These are phyloP conservation scores for Drosophila maculinotata DNA, from an alignment of 2,888 invertebrate species.

Conservation along the genomic window DNA sequence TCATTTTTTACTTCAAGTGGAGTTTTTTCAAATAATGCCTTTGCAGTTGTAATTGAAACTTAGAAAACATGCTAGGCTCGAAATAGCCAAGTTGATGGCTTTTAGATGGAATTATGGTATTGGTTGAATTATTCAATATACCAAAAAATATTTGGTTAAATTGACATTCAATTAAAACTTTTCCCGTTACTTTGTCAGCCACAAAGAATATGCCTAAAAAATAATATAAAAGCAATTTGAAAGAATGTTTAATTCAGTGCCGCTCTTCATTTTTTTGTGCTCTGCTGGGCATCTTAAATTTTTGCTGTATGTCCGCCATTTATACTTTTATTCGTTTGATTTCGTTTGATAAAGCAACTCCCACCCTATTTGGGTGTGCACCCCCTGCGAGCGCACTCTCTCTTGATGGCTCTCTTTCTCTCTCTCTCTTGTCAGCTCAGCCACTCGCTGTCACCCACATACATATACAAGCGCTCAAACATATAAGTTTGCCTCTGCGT, in stretches of 20 bases:
- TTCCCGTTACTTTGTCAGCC: too few relatives aligned
- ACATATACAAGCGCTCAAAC: too few relatives aligned
- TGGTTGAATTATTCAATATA: too few relatives aligned
- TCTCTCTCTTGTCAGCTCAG: conserved; percentile 8
- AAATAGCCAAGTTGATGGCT: too few relatives aligned
- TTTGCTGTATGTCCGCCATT: conserved; percentile 64
- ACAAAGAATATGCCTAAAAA: not conserved
- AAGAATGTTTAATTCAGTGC: not conserved
- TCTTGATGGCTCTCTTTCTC: not conserved
- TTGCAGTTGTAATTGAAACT: not conserved
- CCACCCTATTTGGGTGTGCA: conserved; percentile 60
- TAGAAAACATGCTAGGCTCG: not conserved
- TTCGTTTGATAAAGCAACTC: conserved; percentile 70
- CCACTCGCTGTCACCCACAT: too few relatives aligned
- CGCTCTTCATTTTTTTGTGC: not conserved
- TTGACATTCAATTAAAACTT: too few relatives aligned
- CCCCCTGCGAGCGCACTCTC: conserved; percentile 31
- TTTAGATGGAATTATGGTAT: too few relatives aligned
- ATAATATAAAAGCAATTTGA: too few relatives aligned
- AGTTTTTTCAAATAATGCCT: not conserved
- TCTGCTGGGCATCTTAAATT: conserved; percentile 5
- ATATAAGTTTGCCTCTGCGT: conserved; percentile 5
- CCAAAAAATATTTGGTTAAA: too few relatives aligned
- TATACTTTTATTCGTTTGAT: conserved; percentile 64
- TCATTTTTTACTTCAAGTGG: conserved; percentile 9